phyloP scores from a whole-genome alignment of 2,888 invertebrate genomes.

The Mythimna albipuncta region DNA sequence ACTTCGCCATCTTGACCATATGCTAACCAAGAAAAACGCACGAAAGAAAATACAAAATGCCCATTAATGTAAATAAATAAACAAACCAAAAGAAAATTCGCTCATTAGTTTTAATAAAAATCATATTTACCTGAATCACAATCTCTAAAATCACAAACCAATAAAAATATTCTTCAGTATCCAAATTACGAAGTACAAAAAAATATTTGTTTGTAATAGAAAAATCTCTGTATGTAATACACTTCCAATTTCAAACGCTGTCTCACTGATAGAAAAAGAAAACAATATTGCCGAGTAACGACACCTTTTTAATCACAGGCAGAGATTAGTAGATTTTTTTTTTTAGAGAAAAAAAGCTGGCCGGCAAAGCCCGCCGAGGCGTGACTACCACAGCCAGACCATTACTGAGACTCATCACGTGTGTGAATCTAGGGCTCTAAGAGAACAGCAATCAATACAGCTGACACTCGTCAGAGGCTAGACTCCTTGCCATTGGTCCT shows the following conservation, averaged over 20 bases:
- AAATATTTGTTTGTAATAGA: too few relatives aligned
- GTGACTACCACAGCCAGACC: conserved; percentile 1
- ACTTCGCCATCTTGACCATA: background rate
- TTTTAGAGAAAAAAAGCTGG: background rate
- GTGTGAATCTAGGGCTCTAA: conserved; percentile 11
- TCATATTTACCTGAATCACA: background rate
- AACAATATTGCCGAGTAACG: background rate
- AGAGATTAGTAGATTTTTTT: background rate
- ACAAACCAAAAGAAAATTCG: background rate
- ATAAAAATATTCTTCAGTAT: background rate
- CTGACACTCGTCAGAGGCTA: conserved; percentile 1
- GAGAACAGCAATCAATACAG: conserved; percentile 15
- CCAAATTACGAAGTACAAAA: background rate
- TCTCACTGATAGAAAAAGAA: background rate
- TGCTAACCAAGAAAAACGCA: too few relatives aligned
- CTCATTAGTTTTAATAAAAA: background rate
- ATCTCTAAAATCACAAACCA: background rate
- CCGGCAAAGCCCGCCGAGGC: conserved; percentile 12
- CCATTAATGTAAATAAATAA: background rate
- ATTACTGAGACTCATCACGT: conserved; percentile 5
- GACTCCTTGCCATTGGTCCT: conserved; percentile 19
- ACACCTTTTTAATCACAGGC: background rate
- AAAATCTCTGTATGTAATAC: background rate
- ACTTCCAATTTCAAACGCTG: background rate
- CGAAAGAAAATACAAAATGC: background rate